Percentiles rank a stretch among this genome's conserved stretches.
phyloP scores from a whole-genome alignment of 2,113 vertebrate genomes.

The Macrotis lagotis region DNA sequence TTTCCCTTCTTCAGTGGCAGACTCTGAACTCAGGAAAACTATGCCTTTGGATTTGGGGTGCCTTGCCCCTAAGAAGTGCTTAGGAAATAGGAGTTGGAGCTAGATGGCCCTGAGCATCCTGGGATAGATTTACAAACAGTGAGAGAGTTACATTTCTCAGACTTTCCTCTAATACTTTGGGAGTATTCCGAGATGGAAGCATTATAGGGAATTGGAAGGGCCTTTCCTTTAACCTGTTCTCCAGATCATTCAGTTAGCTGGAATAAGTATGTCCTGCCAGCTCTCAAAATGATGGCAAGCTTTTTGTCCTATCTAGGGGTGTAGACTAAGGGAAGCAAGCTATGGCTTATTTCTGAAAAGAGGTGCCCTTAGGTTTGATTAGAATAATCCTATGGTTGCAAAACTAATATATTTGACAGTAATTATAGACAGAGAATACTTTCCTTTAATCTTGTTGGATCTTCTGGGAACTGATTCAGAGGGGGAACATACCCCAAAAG shows the following conservation, averaged over 20 bases:
- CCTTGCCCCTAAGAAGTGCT: background rate
- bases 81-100: background rate
- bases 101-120: background rate
- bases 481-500: background rate
- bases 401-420: background rate
- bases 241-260: background rate
- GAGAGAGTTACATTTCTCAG: background rate
- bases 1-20: too few relatives aligned
- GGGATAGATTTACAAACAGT: background rate
- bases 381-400: conserved; percentile 19
- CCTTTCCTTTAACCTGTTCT: background rate
- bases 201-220: background rate
- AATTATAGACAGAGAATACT: conserved; percentile 5
- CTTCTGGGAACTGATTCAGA: conserved; percentile 10
- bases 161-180: background rate
- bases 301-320: background rate
- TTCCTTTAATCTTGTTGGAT: conserved; percentile 1
- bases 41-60: background rate
- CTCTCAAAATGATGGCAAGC: background rate
- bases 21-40: too few relatives aligned
- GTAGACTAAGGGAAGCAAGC: background rate
- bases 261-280: background rate
- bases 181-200: background rate
- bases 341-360: background rate
- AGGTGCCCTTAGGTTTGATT: background rate